Conservation (phyloP, 2,797 vertebrate genomes). For the Gorsachius magnificus region DNA sequence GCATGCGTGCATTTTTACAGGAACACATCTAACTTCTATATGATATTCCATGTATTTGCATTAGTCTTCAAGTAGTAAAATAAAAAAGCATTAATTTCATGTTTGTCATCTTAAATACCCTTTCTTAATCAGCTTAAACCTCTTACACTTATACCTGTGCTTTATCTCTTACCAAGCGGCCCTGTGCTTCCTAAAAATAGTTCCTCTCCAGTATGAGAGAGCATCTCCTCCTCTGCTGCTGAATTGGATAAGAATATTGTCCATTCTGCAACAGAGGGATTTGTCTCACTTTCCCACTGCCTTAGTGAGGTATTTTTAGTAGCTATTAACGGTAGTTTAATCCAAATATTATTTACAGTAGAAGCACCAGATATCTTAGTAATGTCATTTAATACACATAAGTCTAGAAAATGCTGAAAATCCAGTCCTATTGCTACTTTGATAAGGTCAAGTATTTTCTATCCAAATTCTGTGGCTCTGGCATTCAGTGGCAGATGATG, state of each 20-base stretch:
- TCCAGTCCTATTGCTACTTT: slow-evolving; percentile 20
- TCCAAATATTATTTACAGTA: slow-evolving; percentile 70
- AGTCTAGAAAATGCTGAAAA: slow-evolving; percentile 56
- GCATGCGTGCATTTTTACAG: neutral
- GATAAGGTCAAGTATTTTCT: slow-evolving; percentile 47
- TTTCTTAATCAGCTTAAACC: slow-evolving; percentile 57
- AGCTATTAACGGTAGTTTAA: slow-evolving; percentile 60
- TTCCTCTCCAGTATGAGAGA: neutral
- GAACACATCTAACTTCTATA: neutral
- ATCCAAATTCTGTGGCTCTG: neutral
- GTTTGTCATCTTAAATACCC: slow-evolving; percentile 57
- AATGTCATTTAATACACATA: slow-evolving; percentile 41
- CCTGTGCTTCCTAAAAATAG: slow-evolving; percentile 57
- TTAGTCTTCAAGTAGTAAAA: slow-evolving; percentile 25
- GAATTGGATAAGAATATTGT: slow-evolving; percentile 69
- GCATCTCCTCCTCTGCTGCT: slow-evolving; percentile 16
- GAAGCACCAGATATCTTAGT: slow-evolving; percentile 37
- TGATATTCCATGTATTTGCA: neutral
- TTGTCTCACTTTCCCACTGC: slow-evolving; percentile 54
- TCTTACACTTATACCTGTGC: slow-evolving; percentile 48
- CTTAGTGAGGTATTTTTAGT: slow-evolving; percentile 57
- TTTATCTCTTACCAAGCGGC: slow-evolving; percentile 36
- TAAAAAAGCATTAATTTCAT: slow-evolving; percentile 30
- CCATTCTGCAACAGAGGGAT: slow-evolving; percentile 63
- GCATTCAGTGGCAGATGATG: neutral